Conservation (phyloP, 2,797 vertebrate genomes). For the Nannoperca obscura region DNA sequence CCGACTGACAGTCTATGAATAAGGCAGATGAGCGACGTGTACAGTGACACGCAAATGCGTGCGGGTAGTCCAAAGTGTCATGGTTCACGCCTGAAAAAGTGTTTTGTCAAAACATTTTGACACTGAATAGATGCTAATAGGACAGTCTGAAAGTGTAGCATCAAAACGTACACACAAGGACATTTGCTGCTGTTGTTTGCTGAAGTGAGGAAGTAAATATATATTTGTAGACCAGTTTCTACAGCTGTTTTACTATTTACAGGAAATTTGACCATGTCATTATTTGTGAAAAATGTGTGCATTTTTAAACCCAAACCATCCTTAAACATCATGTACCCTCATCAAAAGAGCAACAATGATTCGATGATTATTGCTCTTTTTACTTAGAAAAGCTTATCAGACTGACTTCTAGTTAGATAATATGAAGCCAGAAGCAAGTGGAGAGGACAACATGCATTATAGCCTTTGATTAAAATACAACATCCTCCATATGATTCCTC, state of each 20-base stretch:
- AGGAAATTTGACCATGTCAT: neutral
- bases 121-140: conserved; percentile 16
- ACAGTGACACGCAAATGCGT: conserved; percentile 23
- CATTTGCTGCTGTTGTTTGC: neutral
- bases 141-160: neutral
- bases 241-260: neutral
- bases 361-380: conserved; percentile 7
- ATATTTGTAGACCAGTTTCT: neutral
- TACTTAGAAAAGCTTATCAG: neutral
- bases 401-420: neutral
- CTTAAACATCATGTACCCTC: neutral
- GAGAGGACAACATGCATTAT: neutral
- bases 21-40: conserved; percentile 8
- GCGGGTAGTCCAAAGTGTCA: conserved; percentile 12
- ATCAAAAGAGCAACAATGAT: conserved; percentile 19
- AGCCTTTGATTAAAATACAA: conserved; percentile 35
- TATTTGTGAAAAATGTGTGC: neutral
- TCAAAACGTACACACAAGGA: neutral
- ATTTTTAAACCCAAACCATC: neutral
- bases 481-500: conserved; percentile 43
- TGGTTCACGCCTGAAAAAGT: conserved; percentile 20
- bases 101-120: conserved; percentile 47
- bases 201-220: neutral
- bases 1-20: conserved; percentile 8
- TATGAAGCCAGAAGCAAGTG: neutral